Percentiles rank a stretch among this genome's conserved stretches.
phyloP scores from a whole-genome alignment of 1,140 invertebrate genomes.

The Aphidius gifuensis region DNA sequence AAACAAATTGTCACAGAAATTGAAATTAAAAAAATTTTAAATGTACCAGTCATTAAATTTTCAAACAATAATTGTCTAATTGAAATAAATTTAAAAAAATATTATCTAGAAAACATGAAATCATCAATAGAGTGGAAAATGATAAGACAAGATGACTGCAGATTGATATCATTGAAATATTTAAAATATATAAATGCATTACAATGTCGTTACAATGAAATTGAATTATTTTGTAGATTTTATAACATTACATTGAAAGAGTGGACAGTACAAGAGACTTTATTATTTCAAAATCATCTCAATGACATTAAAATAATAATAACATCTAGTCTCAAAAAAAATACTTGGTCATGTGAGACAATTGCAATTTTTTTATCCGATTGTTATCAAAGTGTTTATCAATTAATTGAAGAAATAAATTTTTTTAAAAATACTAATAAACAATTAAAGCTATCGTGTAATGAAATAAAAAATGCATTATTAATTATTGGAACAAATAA shows the following conservation, averaged over 20 bases:
- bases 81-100: constrained; percentile 21
- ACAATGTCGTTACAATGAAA: constrained; percentile 19
- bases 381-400: constrained; percentile 9
- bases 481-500: constrained; percentile 13
- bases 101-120: constrained; percentile 18
- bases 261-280: constrained; percentile 7
- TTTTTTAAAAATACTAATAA: constrained; percentile 12
- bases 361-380: constrained; percentile 12
- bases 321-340: constrained; percentile 9
- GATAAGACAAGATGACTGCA: background rate
- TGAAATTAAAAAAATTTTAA: constrained; percentile 16
- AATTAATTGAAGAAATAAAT: constrained; percentile 15
- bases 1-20: constrained; percentile 12
- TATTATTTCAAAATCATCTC: constrained; percentile 19
- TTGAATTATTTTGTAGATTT: constrained; percentile 18
- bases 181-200: constrained; percentile 22
- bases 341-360: constrained; percentile 16
- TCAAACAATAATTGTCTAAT: background rate
- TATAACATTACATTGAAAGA: constrained; percentile 20
- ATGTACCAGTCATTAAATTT: constrained; percentile 13
- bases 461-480: constrained; percentile 12
- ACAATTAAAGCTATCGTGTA: constrained; percentile 10
- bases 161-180: background rate
- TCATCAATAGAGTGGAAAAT: constrained; percentile 26
- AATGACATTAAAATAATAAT: constrained; percentile 21